Base-by-base conservation (phyloP, 2,797 vertebrate species). In the Phaenicophaeus curvirostris region DNA sequence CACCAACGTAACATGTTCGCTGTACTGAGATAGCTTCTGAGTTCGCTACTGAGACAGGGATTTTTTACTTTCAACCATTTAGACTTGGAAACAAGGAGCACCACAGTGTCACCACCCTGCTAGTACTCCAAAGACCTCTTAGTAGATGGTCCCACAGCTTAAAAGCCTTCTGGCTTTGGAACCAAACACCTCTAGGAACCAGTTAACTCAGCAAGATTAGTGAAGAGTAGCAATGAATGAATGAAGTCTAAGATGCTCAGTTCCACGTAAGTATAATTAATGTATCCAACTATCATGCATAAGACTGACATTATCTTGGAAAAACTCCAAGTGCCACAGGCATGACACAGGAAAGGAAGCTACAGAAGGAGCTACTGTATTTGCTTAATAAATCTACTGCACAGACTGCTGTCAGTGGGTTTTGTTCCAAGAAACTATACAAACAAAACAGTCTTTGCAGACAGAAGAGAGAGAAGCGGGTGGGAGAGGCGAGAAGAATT, bases 371-470 rank as follows among this genome's bases (percentile, higher is more conserved):
- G 85, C 92, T 84, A 90, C 83, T 93, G 68, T 84, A 93, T 91
- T 94, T 93, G 85, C 69, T 76, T 80, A 90, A 93, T 93, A 94
- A 88, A 93, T 91, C 86, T 91, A 77, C 39, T 42, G 87, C 71
- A 77, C 80, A 93, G 68, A 79, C 41, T 89, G 83, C 57, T 82
- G 85, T 93, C 90, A 93, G 68, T 55, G 67, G 74, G 87, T 86
- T 95, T 73, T 90, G 72, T 87, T 96, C 85, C 89, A 95, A 95
- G 85, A 96, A 96, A 82, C 76, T 86, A 73, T 51, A 87, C 90
- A 96, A 93, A 96, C 87, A 94, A 85, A 95, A 95, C 20, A 90
- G 79, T 59, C 90, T 94, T 87, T 84, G 67, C 44, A 93, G 94
- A 50, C 42, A 86, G 92, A 89, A 89, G 24, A 93, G 84, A 63